These are phyloP conservation scores for Loxodonta africana DNA, from an alignment of 2,113 vertebrate genomes.

Conservation along the genomic window DNA sequence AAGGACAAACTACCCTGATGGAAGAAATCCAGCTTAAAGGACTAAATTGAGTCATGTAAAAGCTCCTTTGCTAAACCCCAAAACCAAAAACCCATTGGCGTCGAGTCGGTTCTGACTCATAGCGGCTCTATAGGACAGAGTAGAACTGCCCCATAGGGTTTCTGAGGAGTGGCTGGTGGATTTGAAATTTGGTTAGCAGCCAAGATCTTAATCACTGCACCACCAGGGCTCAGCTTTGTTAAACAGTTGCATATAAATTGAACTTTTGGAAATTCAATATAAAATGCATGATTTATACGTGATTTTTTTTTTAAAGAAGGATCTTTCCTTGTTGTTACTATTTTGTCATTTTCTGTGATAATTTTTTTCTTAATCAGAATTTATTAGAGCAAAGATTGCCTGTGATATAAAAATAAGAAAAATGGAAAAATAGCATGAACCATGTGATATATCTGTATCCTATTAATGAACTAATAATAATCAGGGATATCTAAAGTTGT, in stretches of 20 bases:
- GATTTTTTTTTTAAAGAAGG: neutral
- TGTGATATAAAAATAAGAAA: neutral
- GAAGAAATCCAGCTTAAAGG: neutral
- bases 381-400: neutral
- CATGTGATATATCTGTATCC: neutral
- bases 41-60: neutral
- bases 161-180: too few relatives aligned
- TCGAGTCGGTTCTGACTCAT: too few relatives aligned
- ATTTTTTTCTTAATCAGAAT: neutral
- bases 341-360: neutral
- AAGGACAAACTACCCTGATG: neutral
- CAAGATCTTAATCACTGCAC: too few relatives aligned
- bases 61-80: neutral
- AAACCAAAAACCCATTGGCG: too few relatives aligned
- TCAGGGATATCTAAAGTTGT: constrained; percentile 4
- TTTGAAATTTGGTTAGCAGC: too few relatives aligned
- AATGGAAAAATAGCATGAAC: neutral
- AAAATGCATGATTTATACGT: neutral
- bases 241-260: neutral
- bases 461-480: neutral
- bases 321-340: neutral
- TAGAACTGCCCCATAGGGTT: too few relatives aligned
- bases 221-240: neutral
- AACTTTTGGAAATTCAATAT: constrained; percentile 19
- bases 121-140: too few relatives aligned